Evolutionary conservation across 30 jellyfish, hydroid and myxozoan species (phyloP), one percentile per base, ranked within the genome.

Genomic region (Aurelia coerulea): DNA sequence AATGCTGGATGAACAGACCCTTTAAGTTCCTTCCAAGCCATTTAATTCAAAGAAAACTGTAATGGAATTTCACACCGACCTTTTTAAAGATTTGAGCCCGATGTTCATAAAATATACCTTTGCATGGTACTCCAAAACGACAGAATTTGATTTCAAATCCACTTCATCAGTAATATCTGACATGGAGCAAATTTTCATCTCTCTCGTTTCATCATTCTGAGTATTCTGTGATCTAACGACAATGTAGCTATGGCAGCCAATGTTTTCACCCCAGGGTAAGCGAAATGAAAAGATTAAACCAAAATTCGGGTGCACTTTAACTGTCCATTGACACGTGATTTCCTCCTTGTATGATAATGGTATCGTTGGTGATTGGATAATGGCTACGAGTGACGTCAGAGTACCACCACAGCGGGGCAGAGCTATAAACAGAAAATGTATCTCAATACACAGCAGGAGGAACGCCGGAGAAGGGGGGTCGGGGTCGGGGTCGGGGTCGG

Each of bases 351-450:
- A 74, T 15, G 97, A 80, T 10, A 86, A 29, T 32, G 98, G 96
- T 16, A 93, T 78, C 18, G 16, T 59, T 16, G 98, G 98, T 8
- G 98, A 77, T 52, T 77, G 53, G 19, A 93, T 78, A 58, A 51
- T 39, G 9, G 96, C 97, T 17, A 72, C 93, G 31, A 90, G 86
- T 1, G 95, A 68, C 39, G 90, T 19, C 39, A 49, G 65, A 4
- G 59, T 37, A 16, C 94, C 98, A 6, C 76, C 90, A 60, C 98
- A 93, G 7, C 80, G 79, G 1, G 98, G 90, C 18, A 93, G 88
- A 23, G 34, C 98, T 93, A 73, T 17, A 18, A 78, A 66, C 2
- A 42, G 69, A 32, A 23, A 67, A 13, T 11, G 32, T 15, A 65
- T 33, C 5, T 19, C 9, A 5, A 46, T 46, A 46, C 56, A 7